Evolutionary conservation across 2,888 invertebrate genomes (phyloP), one percentile per base, ranked within the genome.

Genomic region (Aleiodes testaceus): DNA sequence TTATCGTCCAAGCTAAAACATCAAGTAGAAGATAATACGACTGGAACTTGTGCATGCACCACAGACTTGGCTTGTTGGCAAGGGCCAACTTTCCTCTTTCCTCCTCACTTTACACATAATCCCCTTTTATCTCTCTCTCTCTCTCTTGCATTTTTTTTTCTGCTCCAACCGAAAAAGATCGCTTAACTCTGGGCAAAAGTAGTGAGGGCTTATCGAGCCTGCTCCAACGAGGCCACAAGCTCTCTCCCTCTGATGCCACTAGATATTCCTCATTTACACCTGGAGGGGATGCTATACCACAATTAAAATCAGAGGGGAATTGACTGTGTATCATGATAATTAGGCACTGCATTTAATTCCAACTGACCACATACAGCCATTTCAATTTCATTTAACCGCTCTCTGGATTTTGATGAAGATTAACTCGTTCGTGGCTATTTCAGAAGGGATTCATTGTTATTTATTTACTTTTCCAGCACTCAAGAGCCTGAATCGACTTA

Each of bases 401-500:
- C n/a, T n/a, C n/a, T n/a, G 14, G 14, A 16, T 0, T 49, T 16
- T n/a, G n/a, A 49, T 16, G 2, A 49, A 49, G 14, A 14, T 49
- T 49, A 49, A 16, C 50, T 50, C 18, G 6, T n/a, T 3, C 26
- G 3, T 16, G 49, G 14, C 52, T n/a, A 22, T 69, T 63, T 44
- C n/a, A n/a, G 22, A 22, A 9, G 42, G 11, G 45, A 36, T 44
- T 42, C 9, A 52, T 22, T 49, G 50, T n/a, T 50, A n/a, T 66
- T 74, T 68, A 72, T 72, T 66, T 14, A 63, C 72, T 78, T 76
- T 85, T 85, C n/a, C 84, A 87, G 87, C 84, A 65, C 81, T 85
- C 76, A 83, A 81, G 76, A 85, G 84, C 66, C 77, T 86, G 76
- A 85, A 82, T 72, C 82, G 80, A 68, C 78, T 85, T 78, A 84